Percentiles rank a stretch among this genome's conserved stretches.
Conservation (phyloP, 1,140 invertebrate species). For the Bombus polaris region DNA sequence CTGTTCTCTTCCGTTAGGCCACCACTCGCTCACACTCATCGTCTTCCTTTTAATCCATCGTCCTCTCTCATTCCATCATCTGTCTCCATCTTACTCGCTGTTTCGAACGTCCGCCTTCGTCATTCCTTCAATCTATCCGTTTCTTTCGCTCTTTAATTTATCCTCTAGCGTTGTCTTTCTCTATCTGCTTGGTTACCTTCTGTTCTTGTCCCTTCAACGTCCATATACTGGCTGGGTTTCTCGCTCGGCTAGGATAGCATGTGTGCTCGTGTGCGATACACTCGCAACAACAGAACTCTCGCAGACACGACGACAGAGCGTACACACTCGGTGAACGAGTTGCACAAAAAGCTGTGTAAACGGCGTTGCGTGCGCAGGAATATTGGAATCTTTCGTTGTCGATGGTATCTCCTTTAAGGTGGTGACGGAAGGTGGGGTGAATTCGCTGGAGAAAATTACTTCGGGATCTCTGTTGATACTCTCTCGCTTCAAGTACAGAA, state of each 20-base stretch:
- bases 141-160: constrained; percentile 22
- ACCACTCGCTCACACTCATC: no score
- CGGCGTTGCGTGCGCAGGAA: constrained; percentile 47
- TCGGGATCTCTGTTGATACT: constrained; percentile 56
- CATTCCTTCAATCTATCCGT: neutral
- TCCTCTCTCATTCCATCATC: neutral
- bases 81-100: neutral
- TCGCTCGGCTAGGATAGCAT: neutral
- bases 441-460: constrained; percentile 55
- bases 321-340: constrained; percentile 34
- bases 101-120: neutral
- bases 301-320: constrained; percentile 15
- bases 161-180: neutral
- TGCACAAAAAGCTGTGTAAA: constrained; percentile 55
- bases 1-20: neutral
- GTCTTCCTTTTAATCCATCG: neutral
- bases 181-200: neutral
- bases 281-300: constrained; percentile 8
- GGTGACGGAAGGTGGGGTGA: constrained; percentile 1
- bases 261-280: neutral
- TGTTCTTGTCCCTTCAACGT: neutral
- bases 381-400: constrained; percentile 49
- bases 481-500: constrained; percentile 27
- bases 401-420: constrained; percentile 61
- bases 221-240: no score